Base-by-base conservation (phyloP, 2,888 invertebrate species). In the Atethmia centrago region DNA sequence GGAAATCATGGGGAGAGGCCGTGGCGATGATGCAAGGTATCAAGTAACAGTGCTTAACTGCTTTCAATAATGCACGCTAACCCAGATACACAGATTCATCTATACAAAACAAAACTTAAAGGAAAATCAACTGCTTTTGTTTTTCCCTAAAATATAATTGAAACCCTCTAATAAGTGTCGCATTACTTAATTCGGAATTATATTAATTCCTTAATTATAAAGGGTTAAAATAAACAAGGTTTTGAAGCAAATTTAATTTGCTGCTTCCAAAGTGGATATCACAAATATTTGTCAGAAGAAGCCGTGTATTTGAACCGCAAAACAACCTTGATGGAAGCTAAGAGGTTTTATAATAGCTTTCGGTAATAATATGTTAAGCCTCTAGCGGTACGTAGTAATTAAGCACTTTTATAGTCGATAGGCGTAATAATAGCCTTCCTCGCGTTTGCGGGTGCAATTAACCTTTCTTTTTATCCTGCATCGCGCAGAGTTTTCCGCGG, bases 171-270 rank as follows among this genome's bases (percentile, higher is more conserved):
- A 76, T 82, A 81, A 85, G 76, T 82, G 83, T 87, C 79, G 49
- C 74, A 75, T 87, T 82, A 87, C 79, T 76, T 76, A 72, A 87
- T 75, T 79, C 64, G 63, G 25, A 75, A 82, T 77, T 73, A 59
- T 73, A 87, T 74, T n/a, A 86, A 69, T 63, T 74, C 59, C 49
- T 85, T 85, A 85, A 85, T 87, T 82, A 73, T 64, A 59, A 74
- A 64, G 65, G 76, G 72, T 76, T 74, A 62, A 70, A 82, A 79
- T 71, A 82, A 85, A 79, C 79, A 87, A 74, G 72, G 67, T 71
- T 63, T 40, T 42, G 61, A 63, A 10, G 69, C 83, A 68, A 85
- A 71, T 40, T 71, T 65, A 76, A 56, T 75, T 69, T 85, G 25
- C 62, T 0, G 51, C 7, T 45, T 19, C 7, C 0, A 64, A 82